Evolutionary conservation across 2,888 invertebrate genomes (phyloP).

Genomic region (Drosophila pegasa): DNA sequence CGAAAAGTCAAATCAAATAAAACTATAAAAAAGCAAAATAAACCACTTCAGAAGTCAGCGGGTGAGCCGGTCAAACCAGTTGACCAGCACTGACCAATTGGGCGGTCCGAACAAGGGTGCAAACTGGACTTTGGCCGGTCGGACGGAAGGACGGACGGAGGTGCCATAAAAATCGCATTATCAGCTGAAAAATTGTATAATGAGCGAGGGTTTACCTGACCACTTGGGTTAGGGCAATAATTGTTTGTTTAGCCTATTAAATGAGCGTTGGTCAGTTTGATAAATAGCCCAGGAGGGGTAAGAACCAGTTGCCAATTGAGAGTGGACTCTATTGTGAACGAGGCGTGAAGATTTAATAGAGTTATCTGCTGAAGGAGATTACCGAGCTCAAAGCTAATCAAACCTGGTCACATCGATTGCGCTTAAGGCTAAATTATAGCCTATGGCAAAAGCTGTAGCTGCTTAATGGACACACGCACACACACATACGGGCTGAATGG

Average conservation of each 20-base stretch:
- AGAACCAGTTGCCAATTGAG: slow-evolving; percentile 33
- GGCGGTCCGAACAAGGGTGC: slow-evolving; percentile 53
- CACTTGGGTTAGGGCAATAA: slow-evolving; percentile 8
- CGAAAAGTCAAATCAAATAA: slow-evolving; percentile 73
- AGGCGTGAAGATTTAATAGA: slow-evolving; percentile 29
- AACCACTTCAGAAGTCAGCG: slow-evolving; percentile 64
- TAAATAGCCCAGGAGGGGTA: neutral
- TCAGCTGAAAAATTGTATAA: slow-evolving; percentile 64
- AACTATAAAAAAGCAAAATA: slow-evolving; percentile 49
- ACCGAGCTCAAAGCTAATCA: neutral
- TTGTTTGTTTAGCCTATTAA: slow-evolving; percentile 42
- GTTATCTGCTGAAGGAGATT: neutral
- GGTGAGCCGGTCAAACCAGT: slow-evolving; percentile 58
- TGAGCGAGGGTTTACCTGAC: slow-evolving; percentile 33
- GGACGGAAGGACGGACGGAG: slow-evolving; percentile 25
- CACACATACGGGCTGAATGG: slow-evolving; percentile 9
- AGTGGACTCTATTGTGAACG: slow-evolving; percentile 8
- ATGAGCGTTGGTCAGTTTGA: slow-evolving; percentile 53
- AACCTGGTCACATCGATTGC: slow-evolving; percentile 25
- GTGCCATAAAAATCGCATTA: slow-evolving; percentile 67
- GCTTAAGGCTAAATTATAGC: slow-evolving; percentile 49
- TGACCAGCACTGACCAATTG: slow-evolving; percentile 62
- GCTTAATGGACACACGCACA: slow-evolving; percentile 14
- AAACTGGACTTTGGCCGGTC: slow-evolving; percentile 24
- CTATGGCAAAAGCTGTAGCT: slow-evolving; percentile 22